phyloP scores from a whole-genome alignment of 2,797 vertebrate genomes.

The Brachymystax lenok region DNA sequence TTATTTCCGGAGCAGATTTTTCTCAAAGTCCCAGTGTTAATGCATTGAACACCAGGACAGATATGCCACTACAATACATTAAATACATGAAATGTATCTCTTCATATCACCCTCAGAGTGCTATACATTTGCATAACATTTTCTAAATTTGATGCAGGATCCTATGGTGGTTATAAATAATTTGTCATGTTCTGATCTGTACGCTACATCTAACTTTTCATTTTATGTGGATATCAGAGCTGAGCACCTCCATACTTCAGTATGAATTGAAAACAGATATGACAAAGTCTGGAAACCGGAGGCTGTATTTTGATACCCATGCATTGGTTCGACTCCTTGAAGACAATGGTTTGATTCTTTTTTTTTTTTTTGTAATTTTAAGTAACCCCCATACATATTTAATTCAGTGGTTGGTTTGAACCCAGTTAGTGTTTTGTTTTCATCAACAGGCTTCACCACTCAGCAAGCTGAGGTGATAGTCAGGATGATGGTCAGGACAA shows the following conservation, averaged over 20 bases:
- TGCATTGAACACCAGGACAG: not conserved
- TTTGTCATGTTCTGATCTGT: not conserved
- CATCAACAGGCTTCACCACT: conserved; percentile 81
- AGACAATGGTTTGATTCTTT: conserved; percentile 79
- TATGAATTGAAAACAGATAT: conserved; percentile 67
- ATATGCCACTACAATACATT: not conserved
- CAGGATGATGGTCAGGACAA: conserved; percentile 82
- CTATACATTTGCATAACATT: not conserved
- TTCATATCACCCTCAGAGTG: not conserved
- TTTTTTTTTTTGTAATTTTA: not conserved
- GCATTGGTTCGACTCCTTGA: conserved; percentile 87
- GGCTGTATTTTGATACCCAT: conserved; percentile 90
- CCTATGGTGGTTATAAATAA: not conserved
- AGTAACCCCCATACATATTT: not conserved
- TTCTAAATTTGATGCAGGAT: not conserved
- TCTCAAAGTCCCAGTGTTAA: not conserved
- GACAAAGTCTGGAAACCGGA: conserved; percentile 71
- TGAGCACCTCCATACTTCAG: conserved; percentile 72
- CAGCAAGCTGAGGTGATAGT: conserved; percentile 89
- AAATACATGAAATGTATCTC: not conserved
- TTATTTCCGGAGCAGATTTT: not conserved
- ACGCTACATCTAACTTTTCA: not conserved
- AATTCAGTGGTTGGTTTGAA: not conserved
- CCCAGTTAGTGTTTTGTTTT: not conserved
- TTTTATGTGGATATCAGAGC: conserved; percentile 67